Evolutionary conservation across 35 echinoderm and acorn worm genomes (phyloP), one percentile per base, ranked within the genome.

Genomic region (Stichopus chloronotus): DNA sequence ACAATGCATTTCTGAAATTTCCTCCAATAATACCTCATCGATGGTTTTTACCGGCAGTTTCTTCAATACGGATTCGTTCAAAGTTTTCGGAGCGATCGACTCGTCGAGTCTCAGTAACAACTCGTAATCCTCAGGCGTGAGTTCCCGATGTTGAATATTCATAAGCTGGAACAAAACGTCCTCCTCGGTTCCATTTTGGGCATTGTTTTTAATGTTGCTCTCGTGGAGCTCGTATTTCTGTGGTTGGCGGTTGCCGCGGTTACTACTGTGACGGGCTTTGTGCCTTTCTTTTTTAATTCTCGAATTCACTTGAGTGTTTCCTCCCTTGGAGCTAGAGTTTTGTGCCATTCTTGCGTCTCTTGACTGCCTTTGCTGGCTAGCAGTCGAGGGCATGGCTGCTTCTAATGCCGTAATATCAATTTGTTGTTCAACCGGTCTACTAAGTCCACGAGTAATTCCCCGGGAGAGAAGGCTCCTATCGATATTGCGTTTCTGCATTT

Each of bases 61-160:
- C 21, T 59, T 63, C 23, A 98, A 21, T 53, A 59, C 76, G 58
- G 90, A 76, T 60, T 23, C 79, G 25, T 24, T 74, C 5, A 94
- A 58, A 12, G 96, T 98, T 63, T 98, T 98, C 3, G 94, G 90
- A 19, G 94, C 89, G 53, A 98, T 23, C 30, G 92, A 81, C 17
- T 98, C 94, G 25, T 98, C 96, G 24, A 98, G 74, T 84, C 78
- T 53, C 10, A 98, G 74, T 52, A 98, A 79, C 19, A 96, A 59
- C 5, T 98, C 96, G 69, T 98, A 98, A 90, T 98, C 96, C 78
- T 98, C 96, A 9, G 96, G 96, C 1, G 92, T 95, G 23, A 98
- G 63, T 6, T 98, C 96, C 2, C 96, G 82, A 52, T 95, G 88
- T 77, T 98, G 96, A 11, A 98, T 82, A 59, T 94, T 85, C 9